Evolutionary conservation across 2,113 vertebrate species (phyloP).

Genomic region (Melanerpes aurifrons): DNA sequence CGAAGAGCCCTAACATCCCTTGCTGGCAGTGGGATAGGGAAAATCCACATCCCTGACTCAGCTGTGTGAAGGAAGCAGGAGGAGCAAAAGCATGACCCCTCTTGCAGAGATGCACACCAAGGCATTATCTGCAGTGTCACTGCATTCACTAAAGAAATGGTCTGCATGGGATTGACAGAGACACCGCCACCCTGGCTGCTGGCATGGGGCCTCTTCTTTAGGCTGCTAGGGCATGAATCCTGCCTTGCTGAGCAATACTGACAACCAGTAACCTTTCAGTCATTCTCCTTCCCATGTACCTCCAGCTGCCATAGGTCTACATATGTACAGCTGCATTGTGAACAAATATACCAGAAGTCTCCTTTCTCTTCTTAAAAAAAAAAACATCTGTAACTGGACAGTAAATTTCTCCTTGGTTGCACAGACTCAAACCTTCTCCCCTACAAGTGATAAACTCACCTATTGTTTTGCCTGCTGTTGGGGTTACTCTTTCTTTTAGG

Average conservation of each 20-base stretch:
- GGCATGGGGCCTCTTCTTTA: neutral
- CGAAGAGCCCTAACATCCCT: neutral
- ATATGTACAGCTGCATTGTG: neutral
- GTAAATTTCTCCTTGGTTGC: neutral
- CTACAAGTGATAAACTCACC: neutral
- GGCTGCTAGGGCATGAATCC: neutral
- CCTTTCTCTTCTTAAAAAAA: neutral
- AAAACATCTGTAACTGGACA: neutral
- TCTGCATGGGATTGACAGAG: neutral
- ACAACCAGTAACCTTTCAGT: neutral
- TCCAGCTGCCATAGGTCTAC: neutral
- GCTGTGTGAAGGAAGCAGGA: neutral
- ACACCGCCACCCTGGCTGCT: neutral
- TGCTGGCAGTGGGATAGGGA: neutral
- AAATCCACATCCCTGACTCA: accelerated
- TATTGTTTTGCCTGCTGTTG: neutral
- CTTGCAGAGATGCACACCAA: accelerated
- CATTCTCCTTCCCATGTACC: neutral
- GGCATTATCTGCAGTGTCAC: accelerated
- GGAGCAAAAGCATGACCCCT: neutral
- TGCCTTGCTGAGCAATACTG: neutral
- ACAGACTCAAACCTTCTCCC: neutral
- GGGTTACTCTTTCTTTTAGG: neutral
- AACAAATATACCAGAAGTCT: accelerated
- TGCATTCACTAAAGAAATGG: neutral